Conservation (phyloP, 2,797 vertebrate species). For the Hoplostethus atlanticus region DNA sequence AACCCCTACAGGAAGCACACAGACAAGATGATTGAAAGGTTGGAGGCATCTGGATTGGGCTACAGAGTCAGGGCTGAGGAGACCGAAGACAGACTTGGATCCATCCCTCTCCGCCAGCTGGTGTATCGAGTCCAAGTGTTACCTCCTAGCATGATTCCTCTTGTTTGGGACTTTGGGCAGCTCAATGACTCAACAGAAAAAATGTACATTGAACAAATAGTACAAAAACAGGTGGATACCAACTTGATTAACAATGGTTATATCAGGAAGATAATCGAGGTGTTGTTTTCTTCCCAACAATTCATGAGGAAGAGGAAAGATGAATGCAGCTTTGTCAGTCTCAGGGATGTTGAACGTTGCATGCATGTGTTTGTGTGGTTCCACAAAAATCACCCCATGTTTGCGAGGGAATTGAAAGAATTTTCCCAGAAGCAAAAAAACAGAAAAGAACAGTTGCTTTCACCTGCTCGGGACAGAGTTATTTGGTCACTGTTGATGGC, state of each 20-base stretch:
- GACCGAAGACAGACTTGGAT: slow-evolving; percentile 88
- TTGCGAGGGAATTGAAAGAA: slow-evolving; percentile 51
- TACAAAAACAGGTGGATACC: slow-evolving; percentile 77
- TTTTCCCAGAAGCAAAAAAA: background rate
- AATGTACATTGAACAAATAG: slow-evolving; percentile 91
- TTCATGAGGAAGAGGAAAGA: slow-evolving; percentile 88
- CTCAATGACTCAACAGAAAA: slow-evolving; percentile 84
- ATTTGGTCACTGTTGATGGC: slow-evolving; percentile 91
- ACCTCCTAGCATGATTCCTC: slow-evolving; percentile 90
- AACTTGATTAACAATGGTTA: background rate
- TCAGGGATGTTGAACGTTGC: slow-evolving; percentile 93
- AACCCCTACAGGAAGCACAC: slow-evolving; percentile 93
- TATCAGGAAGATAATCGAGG: slow-evolving; percentile 68
- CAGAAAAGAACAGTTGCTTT: background rate
- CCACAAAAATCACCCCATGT: slow-evolving; percentile 62
- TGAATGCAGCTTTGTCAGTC: slow-evolving; percentile 92
- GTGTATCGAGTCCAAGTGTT: slow-evolving; percentile 93
- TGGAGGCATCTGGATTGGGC: slow-evolving; percentile 91
- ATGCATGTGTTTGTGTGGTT: slow-evolving; percentile 90
- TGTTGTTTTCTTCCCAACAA: slow-evolving; percentile 86
- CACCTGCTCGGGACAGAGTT: slow-evolving; percentile 41
- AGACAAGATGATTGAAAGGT: slow-evolving; percentile 84
- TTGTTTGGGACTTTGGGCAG: slow-evolving; percentile 96
- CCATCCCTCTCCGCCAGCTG: slow-evolving; percentile 91
- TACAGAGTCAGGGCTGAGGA: slow-evolving; percentile 90